These are phyloP conservation scores for Bugula neritina DNA, from an alignment of 2,888 invertebrate genomes.

Conservation along the genomic window DNA sequence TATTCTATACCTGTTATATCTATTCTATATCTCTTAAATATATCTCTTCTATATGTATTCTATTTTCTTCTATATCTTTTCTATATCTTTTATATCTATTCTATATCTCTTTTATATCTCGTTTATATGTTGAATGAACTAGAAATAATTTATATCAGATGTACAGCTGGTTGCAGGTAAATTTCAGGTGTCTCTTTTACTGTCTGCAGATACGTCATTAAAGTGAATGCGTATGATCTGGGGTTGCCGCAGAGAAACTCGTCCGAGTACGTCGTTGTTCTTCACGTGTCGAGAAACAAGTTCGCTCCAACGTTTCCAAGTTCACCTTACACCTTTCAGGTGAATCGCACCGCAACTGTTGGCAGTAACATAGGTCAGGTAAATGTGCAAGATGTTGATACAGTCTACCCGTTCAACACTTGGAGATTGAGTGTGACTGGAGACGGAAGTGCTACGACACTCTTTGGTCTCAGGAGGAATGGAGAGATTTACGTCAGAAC, in stretches of 20 bases:
- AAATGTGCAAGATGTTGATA: background rate
- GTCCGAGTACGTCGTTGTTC: background rate
- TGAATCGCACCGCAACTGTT: background rate
- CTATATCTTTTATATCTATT: no score
- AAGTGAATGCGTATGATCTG: slow-evolving; percentile 24
- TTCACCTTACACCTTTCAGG: slow-evolving; percentile 7
- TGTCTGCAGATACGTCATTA: slow-evolving; percentile 5
- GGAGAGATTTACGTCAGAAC: background rate
- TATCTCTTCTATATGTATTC: no score
- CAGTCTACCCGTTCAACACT: slow-evolving; percentile 17
- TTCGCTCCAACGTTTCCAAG: slow-evolving; percentile 14
- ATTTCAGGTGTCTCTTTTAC: no score
- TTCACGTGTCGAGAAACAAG: background rate
- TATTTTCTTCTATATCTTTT: no score
- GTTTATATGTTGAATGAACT: no score
- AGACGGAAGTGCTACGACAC: background rate
- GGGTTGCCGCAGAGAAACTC: background rate
- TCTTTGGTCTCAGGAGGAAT: background rate
- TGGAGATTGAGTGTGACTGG: slow-evolving; percentile 10
- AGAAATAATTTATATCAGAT: no score
- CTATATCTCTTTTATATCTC: no score
- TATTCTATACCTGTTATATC: no score
- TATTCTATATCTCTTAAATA: no score
- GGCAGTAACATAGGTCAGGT: background rate
- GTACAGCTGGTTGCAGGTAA: no score